These are phyloP conservation scores for Salvelinus sp. DNA, from an alignment of 2,113 vertebrate species.

Conservation along the genomic window DNA sequence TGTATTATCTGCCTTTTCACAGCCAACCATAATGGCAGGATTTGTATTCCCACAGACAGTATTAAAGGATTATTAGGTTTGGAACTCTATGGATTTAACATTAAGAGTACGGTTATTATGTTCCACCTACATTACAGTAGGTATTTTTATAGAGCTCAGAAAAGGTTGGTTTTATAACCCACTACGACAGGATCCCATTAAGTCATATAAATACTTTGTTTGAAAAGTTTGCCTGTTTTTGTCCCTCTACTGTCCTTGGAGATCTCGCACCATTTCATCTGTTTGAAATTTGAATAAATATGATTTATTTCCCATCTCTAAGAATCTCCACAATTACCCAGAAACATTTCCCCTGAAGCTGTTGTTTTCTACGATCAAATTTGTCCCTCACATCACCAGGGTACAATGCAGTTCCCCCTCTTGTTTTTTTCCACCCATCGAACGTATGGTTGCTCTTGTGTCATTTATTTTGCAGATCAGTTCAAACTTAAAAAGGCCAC, in stretches of 20 bases:
- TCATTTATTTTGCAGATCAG: slow-evolving; percentile 37
- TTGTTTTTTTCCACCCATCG: background rate
- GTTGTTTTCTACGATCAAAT: slow-evolving; percentile 1
- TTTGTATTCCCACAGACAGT: background rate
- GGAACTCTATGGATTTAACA: slow-evolving; percentile 6
- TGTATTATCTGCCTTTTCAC: background rate
- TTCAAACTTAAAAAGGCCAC: slow-evolving; percentile 33
- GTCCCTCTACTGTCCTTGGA: background rate
- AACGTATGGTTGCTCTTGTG: background rate
- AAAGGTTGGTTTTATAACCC: background rate
- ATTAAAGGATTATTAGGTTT: slow-evolving; percentile 5
- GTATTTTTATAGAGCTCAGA: background rate
- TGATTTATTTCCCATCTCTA: background rate
- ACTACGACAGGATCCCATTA: background rate
- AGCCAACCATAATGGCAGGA: background rate
- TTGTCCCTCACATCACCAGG: background rate
- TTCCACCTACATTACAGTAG: background rate
- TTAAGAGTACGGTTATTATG: background rate
- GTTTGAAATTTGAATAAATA: background rate
- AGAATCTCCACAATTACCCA: background rate
- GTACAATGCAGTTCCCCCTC: background rate
- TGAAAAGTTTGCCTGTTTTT: background rate
- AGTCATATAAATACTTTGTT: background rate
- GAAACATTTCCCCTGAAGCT: background rate
- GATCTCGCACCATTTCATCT: background rate